phyloP scores from a whole-genome alignment of 2,888 invertebrate genomes.

The Orchesella flavescens region DNA sequence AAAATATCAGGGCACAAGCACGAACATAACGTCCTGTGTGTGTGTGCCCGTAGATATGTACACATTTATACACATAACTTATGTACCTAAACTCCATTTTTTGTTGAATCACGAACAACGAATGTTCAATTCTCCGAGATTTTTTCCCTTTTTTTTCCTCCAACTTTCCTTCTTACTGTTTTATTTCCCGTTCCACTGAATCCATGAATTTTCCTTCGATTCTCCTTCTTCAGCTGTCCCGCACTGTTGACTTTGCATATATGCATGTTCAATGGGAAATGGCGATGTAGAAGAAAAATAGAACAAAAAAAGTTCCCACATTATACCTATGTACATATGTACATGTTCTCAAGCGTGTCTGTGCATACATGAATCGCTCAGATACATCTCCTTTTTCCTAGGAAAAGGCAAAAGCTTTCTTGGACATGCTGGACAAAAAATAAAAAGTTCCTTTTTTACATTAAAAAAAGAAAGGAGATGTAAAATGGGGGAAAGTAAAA shows the following conservation, averaged over 20 bases:
- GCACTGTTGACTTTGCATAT: conserved; percentile 59
- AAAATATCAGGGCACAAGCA: conserved; percentile 55
- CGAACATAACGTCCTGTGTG: conserved; percentile 20
- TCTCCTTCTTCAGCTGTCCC: conserved; percentile 51
- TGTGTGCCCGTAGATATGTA: conserved; percentile 32
- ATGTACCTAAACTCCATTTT: conserved; percentile 17
- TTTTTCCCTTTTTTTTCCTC: conserved; percentile 32
- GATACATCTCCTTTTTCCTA: neutral
- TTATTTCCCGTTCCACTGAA: conserved; percentile 47
- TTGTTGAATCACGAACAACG: conserved; percentile 47
- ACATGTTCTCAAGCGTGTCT: neutral
- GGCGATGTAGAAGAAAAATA: conserved; percentile 25
- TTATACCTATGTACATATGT: conserved; percentile 25
- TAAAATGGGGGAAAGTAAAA: conserved; percentile 56
- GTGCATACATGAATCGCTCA: neutral
- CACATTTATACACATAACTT: neutral
- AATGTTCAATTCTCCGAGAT: conserved; percentile 55
- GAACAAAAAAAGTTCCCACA: conserved; percentile 60
- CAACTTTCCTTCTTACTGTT: conserved; percentile 36
- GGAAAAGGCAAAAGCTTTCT: conserved; percentile 25
- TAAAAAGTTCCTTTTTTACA: conserved; percentile 47
- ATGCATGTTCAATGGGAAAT: conserved; percentile 54
- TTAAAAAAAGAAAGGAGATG: conserved; percentile 46
- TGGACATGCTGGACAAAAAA: conserved; percentile 39
- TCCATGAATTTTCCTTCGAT: conserved; percentile 56